Evolutionary conservation across 2,113 vertebrate genomes (phyloP).

Genomic region (Platichthys stellatus): DNA sequence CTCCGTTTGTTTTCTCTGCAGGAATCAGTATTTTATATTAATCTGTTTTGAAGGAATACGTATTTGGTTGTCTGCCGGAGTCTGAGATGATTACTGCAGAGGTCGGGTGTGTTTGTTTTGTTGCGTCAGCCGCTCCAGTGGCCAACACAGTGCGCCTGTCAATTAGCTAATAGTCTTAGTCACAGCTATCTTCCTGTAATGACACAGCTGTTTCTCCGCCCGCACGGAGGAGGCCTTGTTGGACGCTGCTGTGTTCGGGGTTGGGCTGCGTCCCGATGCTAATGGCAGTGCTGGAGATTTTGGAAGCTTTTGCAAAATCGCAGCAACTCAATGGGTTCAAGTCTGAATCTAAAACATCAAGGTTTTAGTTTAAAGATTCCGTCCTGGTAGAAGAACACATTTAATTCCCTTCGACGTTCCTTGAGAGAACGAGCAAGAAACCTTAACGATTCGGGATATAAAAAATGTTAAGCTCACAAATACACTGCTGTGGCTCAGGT

Average conservation of each 20-base stretch:
- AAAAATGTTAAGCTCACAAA: too few relatives aligned
- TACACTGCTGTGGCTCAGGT: too few relatives aligned
- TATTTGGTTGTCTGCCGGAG: not conserved
- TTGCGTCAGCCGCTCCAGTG: conserved; percentile 43
- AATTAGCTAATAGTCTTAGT: conserved; percentile 75
- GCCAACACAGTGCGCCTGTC: conserved; percentile 55
- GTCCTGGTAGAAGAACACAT: not conserved
- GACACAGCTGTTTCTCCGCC: conserved; percentile 52
- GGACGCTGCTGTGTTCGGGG: conserved; percentile 22
- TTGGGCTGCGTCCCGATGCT: not conserved
- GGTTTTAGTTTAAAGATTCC: not conserved
- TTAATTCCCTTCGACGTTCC: too few relatives aligned
- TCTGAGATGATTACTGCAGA: conserved; percentile 11
- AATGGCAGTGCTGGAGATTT: conserved; percentile 16
- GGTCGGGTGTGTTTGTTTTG: conserved; percentile 31
- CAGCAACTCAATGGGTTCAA: not conserved
- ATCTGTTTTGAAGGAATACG: not conserved
- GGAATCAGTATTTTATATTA: not conserved
- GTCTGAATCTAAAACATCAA: not conserved
- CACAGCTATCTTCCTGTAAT: conserved; percentile 59
- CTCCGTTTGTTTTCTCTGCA: not conserved
- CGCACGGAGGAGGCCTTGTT: not conserved
- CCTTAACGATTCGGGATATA: too few relatives aligned
- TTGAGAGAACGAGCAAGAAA: too few relatives aligned
- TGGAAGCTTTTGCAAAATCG: not conserved